Percentiles rank a stretch among this genome's conserved stretches.
phyloP scores from a whole-genome alignment of 1,140 invertebrate species.

The Ostrea edulis region DNA sequence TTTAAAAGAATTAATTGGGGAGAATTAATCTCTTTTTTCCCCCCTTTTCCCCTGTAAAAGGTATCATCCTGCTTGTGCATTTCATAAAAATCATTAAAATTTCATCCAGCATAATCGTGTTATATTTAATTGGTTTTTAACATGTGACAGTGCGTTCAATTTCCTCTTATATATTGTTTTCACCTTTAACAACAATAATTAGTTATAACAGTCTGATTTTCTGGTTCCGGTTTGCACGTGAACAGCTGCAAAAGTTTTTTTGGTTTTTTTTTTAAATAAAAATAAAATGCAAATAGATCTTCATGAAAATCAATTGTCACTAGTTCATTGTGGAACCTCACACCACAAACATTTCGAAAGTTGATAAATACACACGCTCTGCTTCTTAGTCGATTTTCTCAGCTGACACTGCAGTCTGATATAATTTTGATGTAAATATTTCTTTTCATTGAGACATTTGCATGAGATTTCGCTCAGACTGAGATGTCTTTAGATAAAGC shows the following conservation, averaged over 20 bases:
- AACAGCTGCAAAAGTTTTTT: conserved; percentile 13
- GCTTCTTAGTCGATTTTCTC: neutral
- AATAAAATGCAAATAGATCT: conserved; percentile 9
- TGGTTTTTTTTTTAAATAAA: neutral
- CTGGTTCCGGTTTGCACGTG: neutral
- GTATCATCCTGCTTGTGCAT: no score
- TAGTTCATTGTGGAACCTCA: neutral
- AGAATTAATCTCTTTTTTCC: no score
- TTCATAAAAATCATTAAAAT: no score
- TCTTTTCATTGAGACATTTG: conserved; percentile 28
- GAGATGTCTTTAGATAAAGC: conserved; percentile 15
- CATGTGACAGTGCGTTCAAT: neutral
- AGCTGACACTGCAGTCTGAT: neutral
- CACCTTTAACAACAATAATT: neutral
- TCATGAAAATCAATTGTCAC: neutral
- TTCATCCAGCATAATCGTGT: no score
- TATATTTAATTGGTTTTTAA: no score
- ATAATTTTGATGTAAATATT: conserved; percentile 36
- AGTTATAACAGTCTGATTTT: neutral
- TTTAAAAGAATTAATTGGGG: no score
- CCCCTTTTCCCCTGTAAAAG: no score
- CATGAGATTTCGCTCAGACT: conserved; percentile 22
- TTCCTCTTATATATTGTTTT: neutral
- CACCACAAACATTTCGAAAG: neutral
- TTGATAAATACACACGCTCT: neutral